phyloP scores from a whole-genome alignment of 1,140 invertebrate species.

The Drosophila yakuba region DNA sequence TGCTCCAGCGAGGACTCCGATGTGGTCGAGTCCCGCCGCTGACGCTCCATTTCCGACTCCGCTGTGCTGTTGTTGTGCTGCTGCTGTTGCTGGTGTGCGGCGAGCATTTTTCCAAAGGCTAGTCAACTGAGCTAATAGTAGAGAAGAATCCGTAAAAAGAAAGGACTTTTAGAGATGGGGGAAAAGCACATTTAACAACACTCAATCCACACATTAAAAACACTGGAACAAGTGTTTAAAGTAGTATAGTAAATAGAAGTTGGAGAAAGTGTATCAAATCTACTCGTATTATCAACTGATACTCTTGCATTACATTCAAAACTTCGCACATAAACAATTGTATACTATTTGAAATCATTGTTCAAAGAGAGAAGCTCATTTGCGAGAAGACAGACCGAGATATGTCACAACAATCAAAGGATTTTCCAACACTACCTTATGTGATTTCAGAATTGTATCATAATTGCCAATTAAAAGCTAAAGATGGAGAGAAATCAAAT shows the following conservation, averaged over 20 bases:
- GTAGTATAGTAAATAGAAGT: too few relatives aligned
- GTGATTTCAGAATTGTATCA: neutral
- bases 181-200: neutral
- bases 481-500: neutral
- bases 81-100: conserved; percentile 47
- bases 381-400: too few relatives aligned
- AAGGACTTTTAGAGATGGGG: neutral
- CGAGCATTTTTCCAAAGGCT: conserved; percentile 53
- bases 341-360: too few relatives aligned
- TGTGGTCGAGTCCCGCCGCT: conserved; percentile 75
- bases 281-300: too few relatives aligned
- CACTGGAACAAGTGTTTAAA: too few relatives aligned
- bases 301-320: too few relatives aligned
- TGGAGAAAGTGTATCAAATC: too few relatives aligned
- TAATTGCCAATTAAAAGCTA: neutral
- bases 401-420: too few relatives aligned
- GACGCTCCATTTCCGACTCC: conserved; percentile 61
- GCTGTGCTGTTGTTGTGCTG: conserved; percentile 25
- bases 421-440: too few relatives aligned
- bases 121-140: neutral
- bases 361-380: too few relatives aligned
- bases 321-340: too few relatives aligned
- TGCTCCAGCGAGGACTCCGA: conserved; percentile 84
- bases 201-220: too few relatives aligned
- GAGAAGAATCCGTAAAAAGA: conserved; percentile 2